Conservation (phyloP, 2,797 vertebrate species). For the Tokudaia tokunoshimensis region DNA sequence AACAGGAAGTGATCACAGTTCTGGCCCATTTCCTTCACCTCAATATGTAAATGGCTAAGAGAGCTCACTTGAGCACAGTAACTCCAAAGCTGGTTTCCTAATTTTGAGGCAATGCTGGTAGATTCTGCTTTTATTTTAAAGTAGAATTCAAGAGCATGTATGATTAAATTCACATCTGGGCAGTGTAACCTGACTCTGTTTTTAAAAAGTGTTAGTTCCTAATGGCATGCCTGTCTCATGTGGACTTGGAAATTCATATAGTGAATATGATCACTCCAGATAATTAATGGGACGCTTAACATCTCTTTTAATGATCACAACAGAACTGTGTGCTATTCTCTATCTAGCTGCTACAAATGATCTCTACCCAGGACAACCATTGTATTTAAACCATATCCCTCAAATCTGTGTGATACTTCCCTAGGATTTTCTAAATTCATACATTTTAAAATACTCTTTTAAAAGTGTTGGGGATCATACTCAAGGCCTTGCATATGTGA, state of each 20-base stretch:
- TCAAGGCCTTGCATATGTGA: not conserved
- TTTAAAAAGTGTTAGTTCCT: no score
- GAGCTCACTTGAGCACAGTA: not conserved
- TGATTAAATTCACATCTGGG: no score
- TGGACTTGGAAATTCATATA: not conserved
- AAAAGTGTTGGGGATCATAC: not conserved
- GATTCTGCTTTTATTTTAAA: not conserved
- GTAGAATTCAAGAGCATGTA: not conserved
- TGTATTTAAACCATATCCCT: not conserved
- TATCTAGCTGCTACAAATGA: not conserved
- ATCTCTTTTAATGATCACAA: not conserved
- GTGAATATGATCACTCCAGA: not conserved
- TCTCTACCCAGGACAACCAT: not conserved
- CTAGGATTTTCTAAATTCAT: not conserved
- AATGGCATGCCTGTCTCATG: not conserved
- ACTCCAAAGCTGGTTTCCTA: not conserved
- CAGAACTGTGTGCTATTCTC: not conserved
- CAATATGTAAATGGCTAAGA: accelerated
- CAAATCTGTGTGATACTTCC: not conserved
- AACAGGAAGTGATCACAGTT: accelerated
- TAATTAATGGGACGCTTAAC: not conserved
- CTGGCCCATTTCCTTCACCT: accelerated
- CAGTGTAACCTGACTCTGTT: not conserved
- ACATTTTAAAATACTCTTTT: not conserved
- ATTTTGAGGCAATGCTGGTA: not conserved